Conservation (phyloP, 2,113 vertebrate genomes). For the Spilogale gracilis region DNA sequence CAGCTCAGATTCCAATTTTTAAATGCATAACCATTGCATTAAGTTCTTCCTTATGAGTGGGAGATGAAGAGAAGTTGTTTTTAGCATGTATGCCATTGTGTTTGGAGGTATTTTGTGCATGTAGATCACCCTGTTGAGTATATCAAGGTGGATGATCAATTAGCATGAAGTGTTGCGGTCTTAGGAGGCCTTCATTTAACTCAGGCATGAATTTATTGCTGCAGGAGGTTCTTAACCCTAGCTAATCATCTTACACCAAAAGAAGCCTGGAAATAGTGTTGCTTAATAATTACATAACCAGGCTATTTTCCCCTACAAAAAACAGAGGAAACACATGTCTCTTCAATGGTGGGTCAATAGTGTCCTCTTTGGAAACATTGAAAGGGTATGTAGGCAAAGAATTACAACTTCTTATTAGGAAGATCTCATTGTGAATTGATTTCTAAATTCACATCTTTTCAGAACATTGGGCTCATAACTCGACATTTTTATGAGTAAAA, state of each 20-base stretch:
- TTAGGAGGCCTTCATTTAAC: neutral
- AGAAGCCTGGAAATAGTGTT: neutral
- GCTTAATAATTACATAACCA: neutral
- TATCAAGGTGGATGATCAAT: neutral
- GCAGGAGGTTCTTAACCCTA: neutral
- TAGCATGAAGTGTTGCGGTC: neutral
- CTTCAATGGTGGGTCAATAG: neutral
- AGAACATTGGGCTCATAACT: neutral
- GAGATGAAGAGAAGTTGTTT: neutral
- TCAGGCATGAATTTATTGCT: neutral
- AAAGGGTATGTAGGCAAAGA: neutral
- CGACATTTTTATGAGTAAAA: neutral
- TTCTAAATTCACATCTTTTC: conserved; percentile 21
- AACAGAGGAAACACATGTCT: neutral
- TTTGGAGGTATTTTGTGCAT: neutral
- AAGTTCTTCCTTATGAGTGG: neutral
- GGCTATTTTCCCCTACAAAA: neutral
- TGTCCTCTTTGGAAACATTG: neutral
- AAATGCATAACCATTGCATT: neutral
- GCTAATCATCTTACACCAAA: neutral
- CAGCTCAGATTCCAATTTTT: neutral
- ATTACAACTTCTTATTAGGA: neutral
- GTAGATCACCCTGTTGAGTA: neutral
- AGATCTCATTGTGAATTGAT: neutral
- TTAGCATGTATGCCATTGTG: neutral